Percentiles rank a stretch among this genome's conserved stretches.
phyloP scores from a whole-genome alignment of 2,888 invertebrate species.

The Phytoseiulus persimilis region DNA sequence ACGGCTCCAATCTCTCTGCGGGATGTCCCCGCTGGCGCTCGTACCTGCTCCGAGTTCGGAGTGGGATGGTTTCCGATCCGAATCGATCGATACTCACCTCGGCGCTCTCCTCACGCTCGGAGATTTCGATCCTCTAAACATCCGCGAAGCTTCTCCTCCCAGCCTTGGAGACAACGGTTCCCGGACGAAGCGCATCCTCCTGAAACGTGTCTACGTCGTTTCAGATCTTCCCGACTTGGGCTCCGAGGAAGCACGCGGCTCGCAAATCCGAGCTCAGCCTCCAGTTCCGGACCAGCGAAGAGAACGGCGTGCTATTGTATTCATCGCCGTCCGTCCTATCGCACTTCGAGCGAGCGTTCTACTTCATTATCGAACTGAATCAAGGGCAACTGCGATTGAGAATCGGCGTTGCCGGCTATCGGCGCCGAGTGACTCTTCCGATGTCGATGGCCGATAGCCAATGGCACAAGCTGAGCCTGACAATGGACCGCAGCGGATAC shows the following conservation, averaged over 20 bases:
- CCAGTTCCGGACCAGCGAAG: conserved; percentile 17
- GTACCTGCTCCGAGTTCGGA: too few species aligned
- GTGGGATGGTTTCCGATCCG: too few species aligned
- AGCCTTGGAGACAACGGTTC: too few species aligned
- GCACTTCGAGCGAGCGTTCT: conserved; percentile 26
- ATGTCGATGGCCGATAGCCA: conserved; percentile 21
- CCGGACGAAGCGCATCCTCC: too few species aligned
- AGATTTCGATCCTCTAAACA: too few species aligned
- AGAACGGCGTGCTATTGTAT: conserved; percentile 5
- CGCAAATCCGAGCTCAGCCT: conserved; percentile 6
- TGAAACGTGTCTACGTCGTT: not conserved
- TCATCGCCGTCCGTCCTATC: conserved; percentile 13
- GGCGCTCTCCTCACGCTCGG: too few species aligned
- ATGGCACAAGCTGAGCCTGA: conserved; percentile 22
- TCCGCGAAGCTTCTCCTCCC: too few species aligned
- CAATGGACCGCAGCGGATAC: conserved; percentile 29
- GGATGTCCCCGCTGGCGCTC: too few species aligned
- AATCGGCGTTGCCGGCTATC: conserved; percentile 7
- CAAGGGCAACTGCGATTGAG: conserved; percentile 19
- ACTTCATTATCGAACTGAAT: conserved; percentile 15
- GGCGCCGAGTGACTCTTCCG: not conserved
- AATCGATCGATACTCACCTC: too few species aligned
- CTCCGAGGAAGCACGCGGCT: not conserved
- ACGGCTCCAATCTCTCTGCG: too few species aligned
- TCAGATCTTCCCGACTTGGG: not conserved